A percentile compares a stretch with the other conserved stretches of the same genome.
Evolutionary conservation across 2,888 invertebrate genomes (phyloP).

Genomic region (Noctua janthina): DNA sequence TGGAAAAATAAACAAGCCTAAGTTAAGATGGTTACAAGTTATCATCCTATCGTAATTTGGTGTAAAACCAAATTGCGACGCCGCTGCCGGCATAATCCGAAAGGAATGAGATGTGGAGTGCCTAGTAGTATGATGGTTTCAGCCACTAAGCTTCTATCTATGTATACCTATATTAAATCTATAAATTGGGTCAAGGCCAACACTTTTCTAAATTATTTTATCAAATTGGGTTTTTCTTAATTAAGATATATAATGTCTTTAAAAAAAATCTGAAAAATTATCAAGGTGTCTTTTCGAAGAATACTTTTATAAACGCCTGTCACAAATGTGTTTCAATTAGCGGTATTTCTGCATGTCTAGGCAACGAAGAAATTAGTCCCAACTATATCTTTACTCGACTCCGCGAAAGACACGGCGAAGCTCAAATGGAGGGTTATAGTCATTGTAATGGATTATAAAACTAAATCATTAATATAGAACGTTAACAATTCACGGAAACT

Average conservation of each 20-base stretch:
- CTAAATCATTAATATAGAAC: background rate
- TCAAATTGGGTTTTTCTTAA: background rate
- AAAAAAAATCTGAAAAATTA: background rate
- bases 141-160: background rate
- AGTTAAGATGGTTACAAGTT: background rate
- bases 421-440: too few species aligned
- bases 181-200: conserved; percentile 32
- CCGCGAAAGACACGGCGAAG: too few species aligned
- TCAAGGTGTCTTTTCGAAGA: background rate
- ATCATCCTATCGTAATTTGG: background rate
- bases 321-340: background rate
- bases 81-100: background rate
- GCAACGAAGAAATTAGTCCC: background rate
- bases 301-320: conserved; percentile 10
- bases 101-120: background rate
- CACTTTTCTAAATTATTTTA: background rate
- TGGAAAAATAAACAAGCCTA: background rate
- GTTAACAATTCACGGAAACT: background rate
- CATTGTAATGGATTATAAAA: background rate
- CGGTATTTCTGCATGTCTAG: background rate
- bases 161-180: background rate
- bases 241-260: background rate
- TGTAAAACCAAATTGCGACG: background rate
- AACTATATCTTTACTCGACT: background rate
- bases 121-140: background rate